Conservation (phyloP, 2,113 vertebrate genomes). For the Stigmatopora nigra region DNA sequence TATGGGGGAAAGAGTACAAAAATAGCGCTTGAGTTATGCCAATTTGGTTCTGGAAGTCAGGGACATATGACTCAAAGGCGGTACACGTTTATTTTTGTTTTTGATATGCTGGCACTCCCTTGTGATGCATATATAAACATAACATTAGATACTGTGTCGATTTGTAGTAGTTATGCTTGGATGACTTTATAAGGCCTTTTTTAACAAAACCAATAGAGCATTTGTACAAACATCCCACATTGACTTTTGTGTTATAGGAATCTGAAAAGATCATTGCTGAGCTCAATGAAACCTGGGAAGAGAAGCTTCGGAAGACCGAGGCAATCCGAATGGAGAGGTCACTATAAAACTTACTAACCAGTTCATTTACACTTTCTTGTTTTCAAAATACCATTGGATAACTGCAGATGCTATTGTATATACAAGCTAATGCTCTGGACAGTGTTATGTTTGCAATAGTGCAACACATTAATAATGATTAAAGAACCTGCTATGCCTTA, state of each 20-base stretch:
- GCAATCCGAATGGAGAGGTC: slow-evolving; percentile 98
- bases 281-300: slow-evolving; percentile 83
- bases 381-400: background rate
- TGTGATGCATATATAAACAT: background rate
- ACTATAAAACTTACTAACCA: slow-evolving; percentile 22
- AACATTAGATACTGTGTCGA: background rate
- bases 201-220: slow-evolving; percentile 17
- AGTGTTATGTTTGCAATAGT: background rate
- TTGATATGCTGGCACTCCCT: background rate
- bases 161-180: background rate
- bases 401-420: background rate
- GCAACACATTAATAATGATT: background rate
- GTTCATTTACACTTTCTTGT: background rate
- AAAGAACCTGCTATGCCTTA: slow-evolving; percentile 12
- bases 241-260: slow-evolving; percentile 69
- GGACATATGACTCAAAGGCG: background rate
- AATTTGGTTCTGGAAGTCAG: slow-evolving; percentile 24
- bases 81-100: background rate
- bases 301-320: slow-evolving; percentile 93
- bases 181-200: background rate
- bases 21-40: slow-evolving; percentile 49
- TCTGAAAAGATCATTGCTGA: slow-evolving; percentile 99
- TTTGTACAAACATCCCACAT: background rate
- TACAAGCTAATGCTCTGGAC: background rate
- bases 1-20: slow-evolving; percentile 42